These are phyloP conservation scores for Cyprinodon diabolis DNA, from an alignment of 2,797 vertebrate genomes.

Conservation along the genomic window DNA sequence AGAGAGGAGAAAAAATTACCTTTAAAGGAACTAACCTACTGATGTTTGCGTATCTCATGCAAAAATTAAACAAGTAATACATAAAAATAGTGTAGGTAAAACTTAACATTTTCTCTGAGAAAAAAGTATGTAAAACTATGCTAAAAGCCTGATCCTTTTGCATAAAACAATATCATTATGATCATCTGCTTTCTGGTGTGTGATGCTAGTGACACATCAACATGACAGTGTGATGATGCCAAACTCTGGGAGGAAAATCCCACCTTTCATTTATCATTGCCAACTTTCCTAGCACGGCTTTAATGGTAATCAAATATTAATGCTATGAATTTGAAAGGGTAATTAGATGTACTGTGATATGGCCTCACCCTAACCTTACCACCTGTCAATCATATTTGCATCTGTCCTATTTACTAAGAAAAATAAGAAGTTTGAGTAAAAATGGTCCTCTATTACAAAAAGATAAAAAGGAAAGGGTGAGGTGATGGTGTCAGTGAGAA, in stretches of 20 bases:
- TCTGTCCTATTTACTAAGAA: conserved; percentile 10
- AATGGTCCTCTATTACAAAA: background rate
- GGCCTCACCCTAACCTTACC: background rate
- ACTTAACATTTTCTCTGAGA: background rate
- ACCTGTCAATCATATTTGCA: background rate
- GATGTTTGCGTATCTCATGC: background rate
- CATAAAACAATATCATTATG: conserved; percentile 23
- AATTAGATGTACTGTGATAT: conserved; percentile 49
- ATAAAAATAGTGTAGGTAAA: conserved; percentile 5
- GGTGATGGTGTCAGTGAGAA: background rate
- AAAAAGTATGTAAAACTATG: background rate
- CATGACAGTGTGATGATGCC: background rate
- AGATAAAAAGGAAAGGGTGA: background rate
- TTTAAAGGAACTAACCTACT: conserved; percentile 4
- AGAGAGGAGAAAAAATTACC: background rate
- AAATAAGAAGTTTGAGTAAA: conserved; percentile 11
- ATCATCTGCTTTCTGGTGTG: background rate
- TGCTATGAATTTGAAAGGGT: conserved; percentile 27
- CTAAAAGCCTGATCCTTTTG: conserved; percentile 3
- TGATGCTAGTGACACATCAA: conserved; percentile 16
- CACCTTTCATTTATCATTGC: background rate
- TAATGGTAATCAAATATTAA: conserved; percentile 50
- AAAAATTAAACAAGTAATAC: background rate
- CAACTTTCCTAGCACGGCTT: conserved; percentile 3
- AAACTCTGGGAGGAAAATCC: conserved; percentile 8